Base-by-base conservation (phyloP, 2,113 vertebrate species). In the Epinephelus fuscoguttatus region DNA sequence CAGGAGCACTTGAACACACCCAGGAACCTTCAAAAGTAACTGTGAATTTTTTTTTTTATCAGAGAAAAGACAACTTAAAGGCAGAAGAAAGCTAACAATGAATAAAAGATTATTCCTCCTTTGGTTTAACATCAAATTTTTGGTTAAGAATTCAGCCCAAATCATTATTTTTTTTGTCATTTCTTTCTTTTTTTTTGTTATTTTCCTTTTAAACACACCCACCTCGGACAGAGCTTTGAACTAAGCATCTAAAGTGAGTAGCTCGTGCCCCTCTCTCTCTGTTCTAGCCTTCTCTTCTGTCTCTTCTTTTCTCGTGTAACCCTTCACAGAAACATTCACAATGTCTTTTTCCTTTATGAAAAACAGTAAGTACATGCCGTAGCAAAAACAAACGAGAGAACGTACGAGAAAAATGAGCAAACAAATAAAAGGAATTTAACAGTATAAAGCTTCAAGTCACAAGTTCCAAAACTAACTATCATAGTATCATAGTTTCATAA, bases 391-490 rank as follows among this genome's bases (percentile, higher is more conserved):
- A 94, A 92, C 85, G 7, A 87, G 84, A 84, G 86, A 91, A 95
- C 81, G 62, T 89, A 95, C 90, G 40, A 94, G 90, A 90, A 92
- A 93, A 93, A 91, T 92, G 89, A 94, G 92, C 92, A 90, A 94
- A 95, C 81, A 71, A 91, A 94, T 84, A 86, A 90, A 97, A 97
- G 96, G 95, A 97, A 97, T 97, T 97, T 97, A 98, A 99, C 97
- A 96, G 97, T 98, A 99, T 97, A 99, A 99, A 99, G 97, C 97
- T 99, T 99, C 97, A 98, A 99, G 98, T 98, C 97, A 98, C 98
- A 95, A 98, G 96, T 97, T 98, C 97, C 97, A 98, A 99, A 99
- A 98, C 97, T 98, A 99, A 96, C 98, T 99, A 99, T 98, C 97
- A 94, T 95, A 95, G 94, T 94, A 94, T 95, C 93, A 90, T 95